Base-by-base conservation (phyloP, 2,888 invertebrate genomes). In the Diaperis boleti region DNA sequence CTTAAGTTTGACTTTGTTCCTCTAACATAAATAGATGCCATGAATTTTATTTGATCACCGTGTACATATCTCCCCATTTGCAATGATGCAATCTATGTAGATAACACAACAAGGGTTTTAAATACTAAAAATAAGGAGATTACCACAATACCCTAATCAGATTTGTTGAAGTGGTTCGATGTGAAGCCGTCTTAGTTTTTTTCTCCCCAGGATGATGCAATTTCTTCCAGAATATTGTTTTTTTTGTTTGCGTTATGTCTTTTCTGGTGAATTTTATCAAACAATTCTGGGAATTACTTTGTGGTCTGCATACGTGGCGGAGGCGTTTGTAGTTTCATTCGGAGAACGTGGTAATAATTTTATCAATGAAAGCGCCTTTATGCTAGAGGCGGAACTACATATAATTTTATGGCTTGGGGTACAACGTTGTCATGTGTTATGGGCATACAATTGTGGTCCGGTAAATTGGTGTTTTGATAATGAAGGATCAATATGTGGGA, bases 161-260 rank as follows among this genome's bases (percentile, higher is more conserved):
- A 39, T 39, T 39, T 39, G 18, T 33, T 33, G 4, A 17, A 11
- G 39, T 39, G 39, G 39, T 39, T 33, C 39, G 15, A 7, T 4
- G 39, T 13, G 39, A 39, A 39, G 39, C 39, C 39, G 39, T 39
- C 15, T 39, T 15, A 39, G 39, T 39, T 13, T 14, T 33, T n/a
- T 39, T 15, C 13, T 13, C 10, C n/a, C 26, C 1, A 35, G n/a
- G 3, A 39, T 39, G 39, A 39, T 39, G 39, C 15, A 39, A 39
- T 39, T n/a, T 39, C 39, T 17, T 39, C 6, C 10, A 8, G n/a
- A 33, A 33, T 11, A 6, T 35, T 14, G n/a, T 35, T 2, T 26
- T 26, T 26, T 26, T 3, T 26, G 26, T 26, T 26, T 20, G n/a
- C 20, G n/a, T 26, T 2, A 26, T 6, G 6, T 26, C 26, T 6